Evolutionary conservation across 2,797 vertebrate species (phyloP).

Genomic region (Nyctalus aviator): DNA sequence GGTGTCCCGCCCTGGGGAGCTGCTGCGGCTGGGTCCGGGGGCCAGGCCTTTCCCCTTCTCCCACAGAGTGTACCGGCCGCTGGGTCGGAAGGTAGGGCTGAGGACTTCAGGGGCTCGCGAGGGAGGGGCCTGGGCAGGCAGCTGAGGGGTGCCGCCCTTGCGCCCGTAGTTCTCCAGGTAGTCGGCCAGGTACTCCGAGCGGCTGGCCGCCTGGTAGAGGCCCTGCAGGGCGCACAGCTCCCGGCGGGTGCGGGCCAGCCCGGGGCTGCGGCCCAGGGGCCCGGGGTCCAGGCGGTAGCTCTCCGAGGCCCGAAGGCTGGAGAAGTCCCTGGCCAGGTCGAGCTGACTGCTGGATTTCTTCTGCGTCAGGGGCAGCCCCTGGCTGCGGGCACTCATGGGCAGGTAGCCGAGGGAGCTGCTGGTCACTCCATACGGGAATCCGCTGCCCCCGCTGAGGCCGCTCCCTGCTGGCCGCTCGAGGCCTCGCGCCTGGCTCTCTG

Average conservation of each 20-base stretch:
- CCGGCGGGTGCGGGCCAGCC: constrained; percentile 84
- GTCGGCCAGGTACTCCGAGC: constrained; percentile 86
- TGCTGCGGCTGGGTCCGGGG: constrained; percentile 68
- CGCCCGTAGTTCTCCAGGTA: constrained; percentile 89
- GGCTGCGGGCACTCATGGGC: constrained; percentile 77
- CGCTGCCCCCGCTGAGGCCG: constrained; percentile 90
- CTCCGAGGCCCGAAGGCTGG: constrained; percentile 89
- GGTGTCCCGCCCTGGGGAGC: constrained; percentile 86
- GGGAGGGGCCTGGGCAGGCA: constrained; percentile 71
- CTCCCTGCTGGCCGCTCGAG: constrained; percentile 85
- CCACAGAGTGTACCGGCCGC: constrained; percentile 84
- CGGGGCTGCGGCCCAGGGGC: constrained; percentile 66
- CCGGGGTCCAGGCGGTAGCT: constrained; percentile 79
- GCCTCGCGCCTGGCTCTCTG: constrained; percentile 87
- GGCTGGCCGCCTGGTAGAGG: constrained; percentile 87
- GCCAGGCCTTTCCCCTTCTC: constrained; percentile 85
- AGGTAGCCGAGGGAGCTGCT: constrained; percentile 90
- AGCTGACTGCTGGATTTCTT: constrained; percentile 95
- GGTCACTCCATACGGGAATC: constrained; percentile 87
- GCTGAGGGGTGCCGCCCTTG: constrained; percentile 78
- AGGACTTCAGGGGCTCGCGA: constrained; percentile 89
- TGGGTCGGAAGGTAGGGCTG: constrained; percentile 82
- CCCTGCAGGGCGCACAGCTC: constrained; percentile 89
- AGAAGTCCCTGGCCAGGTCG: constrained; percentile 94
- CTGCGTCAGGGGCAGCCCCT: constrained; percentile 87